Evolutionary conservation across 1,140 invertebrate species (phyloP).

Genomic region (Orius insidiosus): DNA sequence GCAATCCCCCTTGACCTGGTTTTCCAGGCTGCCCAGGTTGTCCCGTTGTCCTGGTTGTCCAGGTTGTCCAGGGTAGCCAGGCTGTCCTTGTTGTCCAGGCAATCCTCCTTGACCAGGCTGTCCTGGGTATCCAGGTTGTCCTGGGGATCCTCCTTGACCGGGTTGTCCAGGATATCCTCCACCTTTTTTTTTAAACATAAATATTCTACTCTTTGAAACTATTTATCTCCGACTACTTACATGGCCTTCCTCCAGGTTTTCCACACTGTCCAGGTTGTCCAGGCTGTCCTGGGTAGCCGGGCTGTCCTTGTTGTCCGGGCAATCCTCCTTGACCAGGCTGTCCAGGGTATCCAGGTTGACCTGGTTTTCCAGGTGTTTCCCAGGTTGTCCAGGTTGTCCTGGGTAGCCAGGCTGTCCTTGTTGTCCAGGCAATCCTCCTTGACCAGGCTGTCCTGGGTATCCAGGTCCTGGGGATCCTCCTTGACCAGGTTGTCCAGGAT

Average conservation of each 20-base stretch:
- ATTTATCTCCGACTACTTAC: too few relatives aligned
- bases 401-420: conserved; percentile 11
- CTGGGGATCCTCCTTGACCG: conserved; percentile 10
- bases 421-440: conserved; percentile 12
- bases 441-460: conserved; percentile 17
- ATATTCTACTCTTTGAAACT: too few relatives aligned
- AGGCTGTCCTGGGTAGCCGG: conserved; percentile 21
- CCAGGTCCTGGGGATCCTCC: conserved; percentile 13
- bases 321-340: conserved; percentile 19
- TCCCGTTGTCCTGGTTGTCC: too few relatives aligned
- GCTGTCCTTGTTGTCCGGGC: conserved; percentile 13
- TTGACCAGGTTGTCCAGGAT: conserved; percentile 15
- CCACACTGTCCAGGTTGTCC: conserved; percentile 19
- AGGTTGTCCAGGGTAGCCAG: too few relatives aligned
- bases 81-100: conserved; percentile 18
- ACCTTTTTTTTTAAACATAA: too few relatives aligned
- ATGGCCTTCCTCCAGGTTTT: too few relatives aligned
- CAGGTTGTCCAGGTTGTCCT: conserved; percentile 16
- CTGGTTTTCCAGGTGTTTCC: conserved; percentile 17
- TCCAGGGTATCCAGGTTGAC: conserved; percentile 18
- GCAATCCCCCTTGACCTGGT: conserved; percentile 17
- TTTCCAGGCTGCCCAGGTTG: conserved; percentile 6
- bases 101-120: conserved; percentile 8
- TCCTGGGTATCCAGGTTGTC: conserved; percentile 13
- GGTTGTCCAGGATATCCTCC: conserved; percentile 14